Evolutionary conservation across 2,888 invertebrate genomes (phyloP).

Genomic region (Monochamus alternatus): DNA sequence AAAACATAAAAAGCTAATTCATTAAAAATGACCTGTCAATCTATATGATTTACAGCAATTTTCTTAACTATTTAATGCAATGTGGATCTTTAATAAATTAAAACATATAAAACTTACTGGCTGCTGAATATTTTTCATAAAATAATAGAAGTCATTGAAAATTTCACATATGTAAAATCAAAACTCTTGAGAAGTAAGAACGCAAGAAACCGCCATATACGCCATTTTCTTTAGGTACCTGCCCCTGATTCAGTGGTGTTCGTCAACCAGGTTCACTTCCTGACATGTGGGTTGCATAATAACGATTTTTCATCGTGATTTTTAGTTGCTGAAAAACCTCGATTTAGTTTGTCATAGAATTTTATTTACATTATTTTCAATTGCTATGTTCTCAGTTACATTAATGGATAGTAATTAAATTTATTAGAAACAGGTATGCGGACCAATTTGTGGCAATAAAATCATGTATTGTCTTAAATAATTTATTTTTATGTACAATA

Average conservation of each 20-base stretch:
- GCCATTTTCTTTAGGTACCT: conserved; percentile 53
- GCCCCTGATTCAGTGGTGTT: conserved; percentile 43
- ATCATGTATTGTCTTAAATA: too few relatives aligned
- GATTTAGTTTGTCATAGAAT: too few relatives aligned
- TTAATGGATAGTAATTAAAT: too few relatives aligned
- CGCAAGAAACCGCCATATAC: conserved; percentile 37
- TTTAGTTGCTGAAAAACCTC: too few relatives aligned
- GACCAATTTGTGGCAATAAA: too few relatives aligned
- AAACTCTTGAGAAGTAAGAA: conserved; percentile 38
- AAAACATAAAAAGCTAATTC: conserved; percentile 13
- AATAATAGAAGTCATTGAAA: conserved; percentile 18
- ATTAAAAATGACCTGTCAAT: conserved; percentile 31
- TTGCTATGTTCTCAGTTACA: too few relatives aligned
- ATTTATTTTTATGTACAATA: too few relatives aligned
- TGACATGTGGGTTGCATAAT: conserved; percentile 51
- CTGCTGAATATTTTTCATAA: conserved; percentile 30
- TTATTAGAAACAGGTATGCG: too few relatives aligned
- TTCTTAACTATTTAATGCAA: conserved; percentile 13
- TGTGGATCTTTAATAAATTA: conserved; percentile 23
- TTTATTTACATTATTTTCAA: too few relatives aligned
- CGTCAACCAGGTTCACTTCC: conserved; percentile 49
- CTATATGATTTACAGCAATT: conserved; percentile 3
- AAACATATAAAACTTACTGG: conserved; percentile 40
- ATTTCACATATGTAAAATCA: conserved; percentile 28
- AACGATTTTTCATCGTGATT: conserved; percentile 42